Evolutionary conservation across 2,797 vertebrate species (phyloP), one percentile per base, ranked within the genome.

Genomic region (Cebuella pygmaea): DNA sequence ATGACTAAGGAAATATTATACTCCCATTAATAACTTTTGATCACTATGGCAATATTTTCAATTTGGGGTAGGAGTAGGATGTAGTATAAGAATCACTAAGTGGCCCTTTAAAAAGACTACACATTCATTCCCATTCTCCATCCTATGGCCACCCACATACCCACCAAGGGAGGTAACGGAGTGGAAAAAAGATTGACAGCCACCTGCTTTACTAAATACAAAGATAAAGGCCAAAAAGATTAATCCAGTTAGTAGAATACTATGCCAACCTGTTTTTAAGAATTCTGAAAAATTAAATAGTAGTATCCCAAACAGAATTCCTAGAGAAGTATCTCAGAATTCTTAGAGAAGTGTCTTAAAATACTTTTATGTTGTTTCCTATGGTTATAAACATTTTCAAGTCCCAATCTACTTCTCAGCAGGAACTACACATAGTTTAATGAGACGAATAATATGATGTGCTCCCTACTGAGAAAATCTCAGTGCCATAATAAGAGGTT

Each of bases 381-480:
- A 36, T 6, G n/a, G 88, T 50, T 33, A 96, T 67, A 94, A 94
- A 90, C 78, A 91, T 93, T 93, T 96, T 96, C 81, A 97, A 74
- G 85, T 94, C 74, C 87, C 95, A 96, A 96, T 97, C 52, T 48
- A 74, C 22, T 95, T 97, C 95, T 80, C 97, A 96, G 92, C 90
- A 84, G 92, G 95, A 93, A 48, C 67, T 85, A 96, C 79, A 82
- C 61, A 97, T 8, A 95, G 59, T 96, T 95, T 95, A 96, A 97
- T 94, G 97, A 97, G 91, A 97, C 0, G 14, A 96, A 92, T 89
- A 97, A 87, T 91, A 95, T 78, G 59, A 91, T 91, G 55, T 9
- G 64, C 70, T 93, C 79, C 95, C 96, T 82, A 91, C 94, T 90
- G 94, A 95, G 96, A 97, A 91, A 88, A 93, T 74, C 82, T 95